Conservation (phyloP, 1,140 invertebrate genomes). For the Drosophila novamexicana region DNA sequence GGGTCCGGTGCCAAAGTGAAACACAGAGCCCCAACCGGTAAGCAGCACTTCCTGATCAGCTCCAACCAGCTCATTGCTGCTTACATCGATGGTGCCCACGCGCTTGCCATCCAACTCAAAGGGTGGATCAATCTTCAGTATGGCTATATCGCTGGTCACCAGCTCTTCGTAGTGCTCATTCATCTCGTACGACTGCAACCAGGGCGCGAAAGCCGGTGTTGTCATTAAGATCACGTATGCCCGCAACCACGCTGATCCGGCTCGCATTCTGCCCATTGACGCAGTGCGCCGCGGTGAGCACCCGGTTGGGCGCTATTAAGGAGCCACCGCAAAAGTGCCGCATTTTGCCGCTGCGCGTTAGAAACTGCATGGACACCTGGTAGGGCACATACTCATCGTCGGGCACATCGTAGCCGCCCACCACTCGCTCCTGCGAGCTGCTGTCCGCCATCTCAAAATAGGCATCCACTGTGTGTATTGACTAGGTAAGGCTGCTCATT, state of each 20-base stretch:
- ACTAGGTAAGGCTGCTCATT: not conserved
- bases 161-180: slow-evolving; percentile 77
- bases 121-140: slow-evolving; percentile 77
- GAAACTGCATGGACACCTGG: slow-evolving; percentile 79
- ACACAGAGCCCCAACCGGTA: slow-evolving; percentile 81
- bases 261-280: slow-evolving; percentile 83
- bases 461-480: slow-evolving; percentile 55
- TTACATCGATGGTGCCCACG: slow-evolving; percentile 69
- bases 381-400: slow-evolving; percentile 76
- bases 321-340: slow-evolving; percentile 85
- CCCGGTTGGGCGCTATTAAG: slow-evolving; percentile 84
- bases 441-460: slow-evolving; percentile 64
- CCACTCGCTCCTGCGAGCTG: slow-evolving; percentile 73
- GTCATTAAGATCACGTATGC: slow-evolving; percentile 78
- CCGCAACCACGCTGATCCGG: slow-evolving; percentile 84
- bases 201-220: slow-evolving; percentile 77
- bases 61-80: slow-evolving; percentile 61
- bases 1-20: slow-evolving; percentile 74
- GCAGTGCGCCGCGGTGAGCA: slow-evolving; percentile 86
- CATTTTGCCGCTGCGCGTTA: slow-evolving; percentile 60
- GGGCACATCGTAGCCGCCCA: slow-evolving; percentile 72
- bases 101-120: slow-evolving; percentile 71
- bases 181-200: slow-evolving; percentile 72
- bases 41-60: slow-evolving; percentile 64
- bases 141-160: slow-evolving; percentile 81